These are phyloP conservation scores for Pantala flavescens DNA, from an alignment of 1,140 invertebrate genomes.

Conservation along the genomic window DNA sequence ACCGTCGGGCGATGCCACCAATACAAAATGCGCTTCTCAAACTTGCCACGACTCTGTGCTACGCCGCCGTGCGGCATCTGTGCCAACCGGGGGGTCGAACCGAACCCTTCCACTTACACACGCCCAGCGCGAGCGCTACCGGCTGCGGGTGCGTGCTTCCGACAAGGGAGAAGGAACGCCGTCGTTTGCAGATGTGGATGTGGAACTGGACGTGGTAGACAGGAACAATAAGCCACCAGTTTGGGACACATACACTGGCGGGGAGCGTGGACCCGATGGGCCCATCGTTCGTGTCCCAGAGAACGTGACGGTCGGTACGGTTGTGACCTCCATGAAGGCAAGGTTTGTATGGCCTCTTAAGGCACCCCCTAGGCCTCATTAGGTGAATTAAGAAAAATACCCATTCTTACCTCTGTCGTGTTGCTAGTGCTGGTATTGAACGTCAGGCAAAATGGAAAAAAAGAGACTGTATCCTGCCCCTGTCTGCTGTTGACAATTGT, in stretches of 20 bases:
- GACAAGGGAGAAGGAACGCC: constrained; percentile 73
- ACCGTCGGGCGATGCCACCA: constrained; percentile 5
- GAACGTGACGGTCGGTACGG: constrained; percentile 94
- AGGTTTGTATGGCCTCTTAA: constrained; percentile 67
- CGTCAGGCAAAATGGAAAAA: no score
- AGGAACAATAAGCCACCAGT: constrained; percentile 94
- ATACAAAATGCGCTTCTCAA: not conserved
- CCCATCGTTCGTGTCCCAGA: constrained; percentile 85
- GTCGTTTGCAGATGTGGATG: constrained; percentile 85
- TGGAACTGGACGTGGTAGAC: constrained; percentile 94
- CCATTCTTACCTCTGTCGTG: not conserved
- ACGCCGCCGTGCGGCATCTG: not conserved
- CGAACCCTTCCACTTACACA: not conserved
- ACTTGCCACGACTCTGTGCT: not conserved
- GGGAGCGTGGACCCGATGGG: constrained; percentile 36
- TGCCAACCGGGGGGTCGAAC: not conserved
- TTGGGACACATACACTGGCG: constrained; percentile 73
- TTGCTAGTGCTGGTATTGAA: no score
- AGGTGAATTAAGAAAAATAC: not conserved
- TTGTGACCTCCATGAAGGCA: constrained; percentile 92
- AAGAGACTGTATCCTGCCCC: no score
- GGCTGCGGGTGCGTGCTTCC: constrained; percentile 82
- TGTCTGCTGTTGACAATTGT: no score
- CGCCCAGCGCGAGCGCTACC: constrained; percentile 82
- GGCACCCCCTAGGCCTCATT: not conserved